These are phyloP conservation scores for Tragelaphus oryx DNA, from an alignment of 2,797 vertebrate genomes.

Conservation along the genomic window DNA sequence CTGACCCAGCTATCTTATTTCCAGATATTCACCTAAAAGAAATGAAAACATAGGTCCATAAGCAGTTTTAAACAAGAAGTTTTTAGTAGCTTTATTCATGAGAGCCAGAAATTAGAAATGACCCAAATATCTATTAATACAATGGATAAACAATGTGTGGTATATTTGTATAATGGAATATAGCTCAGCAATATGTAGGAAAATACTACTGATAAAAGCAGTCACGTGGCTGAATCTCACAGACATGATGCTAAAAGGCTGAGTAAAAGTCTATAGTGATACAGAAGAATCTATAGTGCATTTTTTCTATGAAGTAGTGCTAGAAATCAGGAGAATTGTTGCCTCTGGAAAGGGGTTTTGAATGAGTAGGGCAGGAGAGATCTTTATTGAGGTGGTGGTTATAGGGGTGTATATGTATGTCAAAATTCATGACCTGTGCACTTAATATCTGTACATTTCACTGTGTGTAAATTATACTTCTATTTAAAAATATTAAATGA, in stretches of 20 bases:
- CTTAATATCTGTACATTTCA: neutral
- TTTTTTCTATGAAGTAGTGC: neutral
- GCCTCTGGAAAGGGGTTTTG: neutral
- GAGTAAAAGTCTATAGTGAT: neutral
- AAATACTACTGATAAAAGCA: neutral
- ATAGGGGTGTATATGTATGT: neutral
- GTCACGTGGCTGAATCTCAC: neutral
- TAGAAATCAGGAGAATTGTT: neutral
- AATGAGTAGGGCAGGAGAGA: neutral
- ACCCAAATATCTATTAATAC: neutral
- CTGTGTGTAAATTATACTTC: neutral
- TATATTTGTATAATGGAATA: neutral
- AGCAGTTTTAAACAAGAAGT: constrained; percentile 25
- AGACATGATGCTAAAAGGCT: neutral
- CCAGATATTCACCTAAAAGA: too few species aligned
- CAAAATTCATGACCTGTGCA: neutral
- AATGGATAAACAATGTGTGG: neutral
- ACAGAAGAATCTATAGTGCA: neutral
- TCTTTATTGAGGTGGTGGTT: neutral
- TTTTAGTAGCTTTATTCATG: neutral
- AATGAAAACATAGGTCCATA: too few species aligned
- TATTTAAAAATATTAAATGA: neutral
- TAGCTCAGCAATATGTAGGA: neutral
- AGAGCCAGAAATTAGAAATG: neutral
- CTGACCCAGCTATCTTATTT: too few species aligned